These are phyloP conservation scores for Agriopis leucophaearia DNA, from an alignment of 2,888 invertebrate genomes.

Conservation along the genomic window DNA sequence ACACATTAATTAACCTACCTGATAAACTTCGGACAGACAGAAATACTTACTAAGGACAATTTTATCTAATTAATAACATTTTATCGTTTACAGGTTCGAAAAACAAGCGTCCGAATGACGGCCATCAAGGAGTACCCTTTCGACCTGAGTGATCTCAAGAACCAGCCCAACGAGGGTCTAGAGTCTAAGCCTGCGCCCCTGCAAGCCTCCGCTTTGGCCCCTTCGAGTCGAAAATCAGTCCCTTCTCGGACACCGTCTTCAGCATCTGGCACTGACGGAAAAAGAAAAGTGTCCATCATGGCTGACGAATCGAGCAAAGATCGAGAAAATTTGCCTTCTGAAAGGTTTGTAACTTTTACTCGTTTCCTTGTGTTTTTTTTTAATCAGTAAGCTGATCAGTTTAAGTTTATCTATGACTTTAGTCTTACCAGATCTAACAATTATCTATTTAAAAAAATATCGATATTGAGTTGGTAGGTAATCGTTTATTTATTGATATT, in stretches of 20 bases:
- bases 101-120: constrained; percentile 84
- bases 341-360: constrained; percentile 74
- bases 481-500: too few relatives aligned
- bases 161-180: constrained; percentile 58
- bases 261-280: constrained; percentile 70
- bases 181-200: constrained; percentile 44
- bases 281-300: constrained; percentile 88
- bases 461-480: too few relatives aligned
- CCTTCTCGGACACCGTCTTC: constrained; percentile 46
- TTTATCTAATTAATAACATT: not conserved
- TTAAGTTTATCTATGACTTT: not conserved
- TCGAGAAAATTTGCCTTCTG: constrained; percentile 89
- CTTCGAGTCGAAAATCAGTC: constrained; percentile 21
- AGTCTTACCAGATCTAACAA: too few relatives aligned
- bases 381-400: not conserved
- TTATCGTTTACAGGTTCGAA: constrained; percentile 73
- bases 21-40: too few relatives aligned
- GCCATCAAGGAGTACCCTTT: constrained; percentile 84
- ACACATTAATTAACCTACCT: too few relatives aligned
- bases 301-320: constrained; percentile 86
- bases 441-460: too few relatives aligned
- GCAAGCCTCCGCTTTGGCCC: constrained; percentile 38
- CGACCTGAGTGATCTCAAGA: constrained; percentile 78
- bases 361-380: not conserved
- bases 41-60: too few relatives aligned